Base-by-base conservation (phyloP, 2,797 vertebrate genomes). In the Brotogeris chrysoptera region DNA sequence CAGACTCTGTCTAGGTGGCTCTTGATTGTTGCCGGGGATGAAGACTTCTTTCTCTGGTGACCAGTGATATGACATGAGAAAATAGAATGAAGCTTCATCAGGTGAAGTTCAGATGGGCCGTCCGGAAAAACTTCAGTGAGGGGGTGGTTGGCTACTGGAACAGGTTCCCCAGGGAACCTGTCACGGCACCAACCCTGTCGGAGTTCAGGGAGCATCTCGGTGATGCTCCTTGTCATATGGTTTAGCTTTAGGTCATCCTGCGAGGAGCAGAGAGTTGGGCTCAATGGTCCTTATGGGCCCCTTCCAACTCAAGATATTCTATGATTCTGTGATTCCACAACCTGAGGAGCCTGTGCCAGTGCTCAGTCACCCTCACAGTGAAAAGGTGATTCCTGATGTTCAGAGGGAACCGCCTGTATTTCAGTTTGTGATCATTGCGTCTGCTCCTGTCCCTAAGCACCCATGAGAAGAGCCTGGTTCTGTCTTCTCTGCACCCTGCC, bases 401-500 rank as follows among this genome's bases (percentile, higher is more conserved):
- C 57, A 41, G 23, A 64, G 11, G 66, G 23, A 60, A 15, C 34
- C 14, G 77, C 28, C 46, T 5, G 6, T 63, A 20, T 52, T 65
- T 72, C 50, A 12, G 3, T 61, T 52, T 70, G 73, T 77, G 41
- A 28, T 38, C 4, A 0, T 25, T 83, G 41, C 24, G 49, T 65
- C 43, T 73, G 20, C 9, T 53, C 24, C 49, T 65, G 47, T 57
- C 68, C 23, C 9, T n/a, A 24, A 10, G 27, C 46, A 32, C 21
- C 14, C 11, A 70, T 72, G 20, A 16, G 9, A 76, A 72, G 27
- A 81, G 39, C 8, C 27, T 3, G 1, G 9, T 13, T 78, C 39
- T 0, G 0, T 28, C 47, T 2, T 49, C 55, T 30, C 2, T 52
- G 43, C 13, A 28, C 2, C 5, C 5, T 63, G 17, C 15, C 36